Percentiles rank a stretch among this genome's conserved stretches.
These are phyloP conservation scores for Volucella zonaria DNA, from an alignment of 2,888 invertebrate genomes.

Conservation along the genomic window DNA sequence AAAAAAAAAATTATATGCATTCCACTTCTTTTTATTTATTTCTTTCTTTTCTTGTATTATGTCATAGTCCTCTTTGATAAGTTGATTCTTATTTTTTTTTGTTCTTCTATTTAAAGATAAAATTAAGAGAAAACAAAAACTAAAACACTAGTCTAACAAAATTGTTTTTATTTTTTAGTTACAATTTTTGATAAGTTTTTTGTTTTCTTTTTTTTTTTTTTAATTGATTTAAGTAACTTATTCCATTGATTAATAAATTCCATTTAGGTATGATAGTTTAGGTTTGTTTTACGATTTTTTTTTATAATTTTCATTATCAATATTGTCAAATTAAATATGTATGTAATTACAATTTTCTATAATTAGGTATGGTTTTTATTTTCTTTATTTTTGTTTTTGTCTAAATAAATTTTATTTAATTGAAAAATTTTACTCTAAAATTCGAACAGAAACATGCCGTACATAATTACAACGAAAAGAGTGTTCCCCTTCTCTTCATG, in stretches of 20 bases:
- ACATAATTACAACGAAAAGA: slow-evolving; percentile 43
- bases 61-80: slow-evolving; percentile 63
- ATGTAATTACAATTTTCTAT: slow-evolving; percentile 66
- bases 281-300: slow-evolving; percentile 57
- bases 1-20: slow-evolving; percentile 33
- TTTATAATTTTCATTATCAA: slow-evolving; percentile 56
- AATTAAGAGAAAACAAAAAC: slow-evolving; percentile 67
- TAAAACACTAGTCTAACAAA: slow-evolving; percentile 74
- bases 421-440: slow-evolving; percentile 59
- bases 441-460: slow-evolving; percentile 44
- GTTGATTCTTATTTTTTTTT: slow-evolving; percentile 51
- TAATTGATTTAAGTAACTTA: slow-evolving; percentile 71
- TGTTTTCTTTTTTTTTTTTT: slow-evolving; percentile 32
- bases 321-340: slow-evolving; percentile 72
- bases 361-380: slow-evolving; percentile 8
- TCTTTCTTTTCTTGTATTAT: slow-evolving; percentile 38
- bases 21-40: slow-evolving; percentile 4
- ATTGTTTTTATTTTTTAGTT: slow-evolving; percentile 69
- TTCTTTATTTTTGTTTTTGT: slow-evolving; percentile 23
- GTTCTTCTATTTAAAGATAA: slow-evolving; percentile 58
- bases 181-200: slow-evolving; percentile 30
- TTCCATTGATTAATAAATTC: slow-evolving; percentile 70
- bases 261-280: slow-evolving; percentile 65
- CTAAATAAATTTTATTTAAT: slow-evolving; percentile 71
- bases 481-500: no score